Evolutionary conservation across 2,888 invertebrate species (phyloP).

Genomic region (Griposia aprilina): DNA sequence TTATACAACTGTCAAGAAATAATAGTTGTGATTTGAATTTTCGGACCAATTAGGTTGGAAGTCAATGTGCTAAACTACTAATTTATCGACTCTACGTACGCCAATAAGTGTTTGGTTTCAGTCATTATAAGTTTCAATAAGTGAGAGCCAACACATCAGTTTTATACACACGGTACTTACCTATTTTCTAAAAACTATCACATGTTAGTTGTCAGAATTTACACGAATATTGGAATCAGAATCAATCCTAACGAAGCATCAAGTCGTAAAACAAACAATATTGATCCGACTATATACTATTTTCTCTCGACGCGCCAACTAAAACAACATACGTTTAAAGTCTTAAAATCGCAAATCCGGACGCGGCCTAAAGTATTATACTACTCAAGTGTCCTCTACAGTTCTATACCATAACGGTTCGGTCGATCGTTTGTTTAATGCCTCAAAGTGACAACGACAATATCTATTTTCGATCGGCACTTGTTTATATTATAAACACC

Average conservation of each 20-base stretch:
- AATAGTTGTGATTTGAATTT: background rate
- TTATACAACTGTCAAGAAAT: background rate
- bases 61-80: background rate
- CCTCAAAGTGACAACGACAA: slow-evolving; percentile 85
- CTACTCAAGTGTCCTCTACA: slow-evolving; percentile 68
- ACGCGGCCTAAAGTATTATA: slow-evolving; percentile 67
- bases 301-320: slow-evolving; percentile 29
- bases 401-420: slow-evolving; percentile 70
- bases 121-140: slow-evolving; percentile 1
- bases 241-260: slow-evolving; percentile 1
- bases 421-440: slow-evolving; percentile 78
- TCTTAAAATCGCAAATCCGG: slow-evolving; percentile 64
- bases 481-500: slow-evolving; percentile 86
- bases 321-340: slow-evolving; percentile 37
- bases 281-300: slow-evolving; percentile 30
- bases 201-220: background rate
- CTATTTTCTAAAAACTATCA: background rate
- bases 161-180: background rate
- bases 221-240: background rate
- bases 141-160: background rate
- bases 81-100: background rate
- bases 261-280: slow-evolving; percentile 32
- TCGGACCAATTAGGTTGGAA: background rate
- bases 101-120: background rate
- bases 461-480: slow-evolving; percentile 85